These are phyloP conservation scores for Rostratula benghalensis DNA, from an alignment of 2,113 vertebrate genomes.

Conservation along the genomic window DNA sequence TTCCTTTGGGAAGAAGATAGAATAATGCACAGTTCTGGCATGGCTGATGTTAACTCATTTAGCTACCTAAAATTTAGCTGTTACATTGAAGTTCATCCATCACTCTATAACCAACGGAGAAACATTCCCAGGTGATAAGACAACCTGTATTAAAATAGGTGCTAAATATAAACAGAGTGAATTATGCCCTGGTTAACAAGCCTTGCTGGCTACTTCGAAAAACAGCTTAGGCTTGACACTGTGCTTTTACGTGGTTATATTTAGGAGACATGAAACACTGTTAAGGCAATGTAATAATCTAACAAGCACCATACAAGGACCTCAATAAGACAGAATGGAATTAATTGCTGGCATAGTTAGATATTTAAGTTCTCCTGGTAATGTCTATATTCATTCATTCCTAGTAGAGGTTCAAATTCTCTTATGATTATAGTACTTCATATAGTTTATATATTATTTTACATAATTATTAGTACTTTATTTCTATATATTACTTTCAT, in stretches of 20 bases:
- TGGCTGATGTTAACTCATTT: not conserved
- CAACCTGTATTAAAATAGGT: not conserved
- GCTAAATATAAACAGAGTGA: not conserved
- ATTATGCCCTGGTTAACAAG: not conserved
- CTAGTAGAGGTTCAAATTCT: not conserved
- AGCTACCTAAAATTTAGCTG: not conserved
- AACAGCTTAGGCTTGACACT: not conserved
- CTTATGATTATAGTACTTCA: not conserved
- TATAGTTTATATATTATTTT: not conserved
- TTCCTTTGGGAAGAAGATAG: not conserved
- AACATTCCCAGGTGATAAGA: not conserved
- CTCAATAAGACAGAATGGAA: not conserved
- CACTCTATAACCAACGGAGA: not conserved
- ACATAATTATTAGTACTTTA: not conserved
- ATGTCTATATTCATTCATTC: not conserved
- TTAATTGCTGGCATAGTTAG: not conserved
- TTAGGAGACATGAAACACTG: not conserved
- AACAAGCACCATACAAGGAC: not conserved
- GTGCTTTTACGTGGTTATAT: not conserved
- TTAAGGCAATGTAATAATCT: not conserved
- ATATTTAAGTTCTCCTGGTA: not conserved
- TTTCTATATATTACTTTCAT: not conserved
- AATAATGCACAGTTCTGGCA: not conserved
- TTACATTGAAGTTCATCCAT: not conserved
- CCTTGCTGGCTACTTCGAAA: not conserved